phyloP scores from a whole-genome alignment of 2,113 vertebrate species.

The Cichladusa arquata region DNA sequence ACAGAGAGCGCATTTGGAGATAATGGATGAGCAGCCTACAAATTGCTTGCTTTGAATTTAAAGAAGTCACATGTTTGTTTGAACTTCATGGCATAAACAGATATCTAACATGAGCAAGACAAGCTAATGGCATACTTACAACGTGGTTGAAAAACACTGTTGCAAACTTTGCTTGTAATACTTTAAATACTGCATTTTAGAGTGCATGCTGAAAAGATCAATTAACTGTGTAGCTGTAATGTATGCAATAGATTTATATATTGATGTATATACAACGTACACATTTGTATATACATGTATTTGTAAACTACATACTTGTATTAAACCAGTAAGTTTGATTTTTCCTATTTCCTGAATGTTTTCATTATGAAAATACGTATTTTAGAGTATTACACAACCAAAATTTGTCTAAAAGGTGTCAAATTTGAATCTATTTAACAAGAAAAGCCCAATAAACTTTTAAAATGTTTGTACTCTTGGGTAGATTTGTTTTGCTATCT shows the following conservation, averaged over 20 bases:
- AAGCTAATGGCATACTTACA: slow-evolving; percentile 35
- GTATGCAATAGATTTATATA: not conserved
- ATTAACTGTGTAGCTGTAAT: not conserved
- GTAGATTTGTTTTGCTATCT: not conserved
- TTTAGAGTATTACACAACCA: not conserved
- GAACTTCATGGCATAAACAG: slow-evolving; percentile 60
- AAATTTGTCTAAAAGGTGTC: not conserved
- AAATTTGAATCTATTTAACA: not conserved
- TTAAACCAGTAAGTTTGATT: not conserved
- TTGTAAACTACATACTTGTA: not conserved
- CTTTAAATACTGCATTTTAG: not conserved
- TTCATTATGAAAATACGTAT: not conserved
- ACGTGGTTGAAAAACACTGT: not conserved
- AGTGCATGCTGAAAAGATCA: not conserved
- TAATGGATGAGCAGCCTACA: slow-evolving; percentile 72
- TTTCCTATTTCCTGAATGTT: not conserved
- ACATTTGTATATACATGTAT: not conserved
- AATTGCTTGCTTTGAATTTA: slow-evolving; percentile 73
- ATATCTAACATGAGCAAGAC: slow-evolving; percentile 39
- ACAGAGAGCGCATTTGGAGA: slow-evolving; percentile 47
- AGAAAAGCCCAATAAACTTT: not conserved
- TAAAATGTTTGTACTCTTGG: not conserved
- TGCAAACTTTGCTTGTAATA: not conserved
- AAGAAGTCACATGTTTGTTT: slow-evolving; percentile 69
- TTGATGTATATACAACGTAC: not conserved